Evolutionary conservation across 2,113 vertebrate genomes (phyloP).

Genomic region (Lophura nycthemera): DNA sequence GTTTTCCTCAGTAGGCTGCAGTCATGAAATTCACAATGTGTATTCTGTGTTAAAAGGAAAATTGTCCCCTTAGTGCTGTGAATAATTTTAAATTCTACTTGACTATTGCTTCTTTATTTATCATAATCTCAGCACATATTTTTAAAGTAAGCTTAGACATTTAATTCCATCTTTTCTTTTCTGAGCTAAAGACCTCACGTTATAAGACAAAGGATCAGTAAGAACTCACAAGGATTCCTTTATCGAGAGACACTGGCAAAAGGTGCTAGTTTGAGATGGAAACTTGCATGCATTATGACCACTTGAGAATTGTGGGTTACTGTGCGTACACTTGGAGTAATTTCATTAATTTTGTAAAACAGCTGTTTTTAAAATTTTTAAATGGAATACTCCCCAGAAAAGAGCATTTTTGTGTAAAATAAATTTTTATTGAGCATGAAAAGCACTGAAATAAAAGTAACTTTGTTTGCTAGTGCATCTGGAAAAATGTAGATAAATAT

Average conservation of each 20-base stretch:
- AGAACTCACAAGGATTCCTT: conserved; percentile 21
- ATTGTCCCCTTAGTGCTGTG: not conserved
- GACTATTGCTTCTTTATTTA: conserved; percentile 16
- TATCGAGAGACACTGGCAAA: conserved; percentile 41
- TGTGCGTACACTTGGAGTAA: not conserved
- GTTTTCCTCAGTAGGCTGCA: not conserved
- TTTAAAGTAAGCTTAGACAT: not conserved
- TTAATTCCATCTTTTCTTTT: conserved; percentile 12
- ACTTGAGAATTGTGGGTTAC: conserved; percentile 11
- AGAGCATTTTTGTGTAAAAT: not conserved
- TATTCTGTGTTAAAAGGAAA: not conserved
- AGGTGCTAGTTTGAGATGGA: not conserved
- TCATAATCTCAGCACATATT: conserved; percentile 27
- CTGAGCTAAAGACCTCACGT: not conserved
- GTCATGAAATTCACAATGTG: not conserved
- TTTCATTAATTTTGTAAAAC: conserved; percentile 41
- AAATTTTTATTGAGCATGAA: not conserved
- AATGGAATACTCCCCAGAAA: not conserved
- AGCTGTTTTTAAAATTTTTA: not conserved
- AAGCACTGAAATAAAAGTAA: not conserved
- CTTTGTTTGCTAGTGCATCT: not conserved
- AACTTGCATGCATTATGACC: not conserved
- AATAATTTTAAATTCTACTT: conserved; percentile 31
- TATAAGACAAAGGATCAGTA: not conserved
- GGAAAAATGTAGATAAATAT: not conserved